Percentiles rank a stretch among this genome's conserved stretches.
Conservation (phyloP, 2,888 invertebrate species). For the Aricia artaxerxes region DNA sequence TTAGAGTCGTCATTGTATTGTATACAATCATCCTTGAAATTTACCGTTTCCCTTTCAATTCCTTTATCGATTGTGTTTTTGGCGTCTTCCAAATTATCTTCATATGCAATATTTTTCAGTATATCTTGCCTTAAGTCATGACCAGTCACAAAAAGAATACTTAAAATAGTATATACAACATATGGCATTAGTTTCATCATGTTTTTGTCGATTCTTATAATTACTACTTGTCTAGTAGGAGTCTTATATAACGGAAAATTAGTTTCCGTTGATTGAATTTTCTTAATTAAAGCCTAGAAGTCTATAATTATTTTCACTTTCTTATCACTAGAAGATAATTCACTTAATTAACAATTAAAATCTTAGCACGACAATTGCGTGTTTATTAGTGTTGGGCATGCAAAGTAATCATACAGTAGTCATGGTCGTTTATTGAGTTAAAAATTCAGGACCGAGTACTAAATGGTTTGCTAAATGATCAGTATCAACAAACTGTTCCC, state of each 20-base stretch:
- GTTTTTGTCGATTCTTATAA: neutral
- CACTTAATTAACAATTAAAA: neutral
- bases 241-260: neutral
- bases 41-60: neutral
- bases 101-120: neutral
- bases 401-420: too few species aligned
- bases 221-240: neutral
- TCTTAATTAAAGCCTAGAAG: neutral
- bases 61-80: neutral
- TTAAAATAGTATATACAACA: neutral
- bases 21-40: neutral
- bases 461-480: too few species aligned
- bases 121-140: neutral
- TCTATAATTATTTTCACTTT: neutral
- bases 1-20: neutral
- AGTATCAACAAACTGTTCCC: too few species aligned
- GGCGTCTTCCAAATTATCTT: neutral
- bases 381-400: too few species aligned
- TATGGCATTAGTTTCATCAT: neutral
- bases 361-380: neutral
- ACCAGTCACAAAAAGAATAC: neutral
- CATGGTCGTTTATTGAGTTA: too few species aligned
- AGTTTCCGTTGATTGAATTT: neutral
- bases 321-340: neutral
- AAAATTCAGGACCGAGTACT: too few species aligned